Evolutionary conservation across 2,113 vertebrate species (phyloP).

Genomic region (Uria aalge): DNA sequence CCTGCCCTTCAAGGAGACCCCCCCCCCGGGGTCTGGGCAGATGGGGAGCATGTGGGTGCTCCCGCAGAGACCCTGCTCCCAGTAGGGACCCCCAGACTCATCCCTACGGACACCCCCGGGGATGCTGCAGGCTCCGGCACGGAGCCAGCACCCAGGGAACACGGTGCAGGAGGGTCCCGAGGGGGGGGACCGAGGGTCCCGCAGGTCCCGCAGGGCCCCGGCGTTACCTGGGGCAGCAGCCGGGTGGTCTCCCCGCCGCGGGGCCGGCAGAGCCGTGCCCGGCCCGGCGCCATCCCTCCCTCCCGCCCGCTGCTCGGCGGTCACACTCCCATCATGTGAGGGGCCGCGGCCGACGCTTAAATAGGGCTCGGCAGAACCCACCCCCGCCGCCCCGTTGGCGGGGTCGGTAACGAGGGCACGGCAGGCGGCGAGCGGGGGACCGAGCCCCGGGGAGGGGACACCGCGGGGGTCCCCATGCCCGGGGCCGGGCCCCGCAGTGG

Average conservation of each 20-base stretch:
- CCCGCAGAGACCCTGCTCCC: neutral
- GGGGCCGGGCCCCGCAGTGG: too few relatives aligned
- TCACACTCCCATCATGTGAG: conserved; percentile 43
- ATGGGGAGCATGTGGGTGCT: too few relatives aligned
- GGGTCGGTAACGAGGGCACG: neutral
- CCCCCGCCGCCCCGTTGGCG: fast-evolving
- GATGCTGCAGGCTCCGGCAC: neutral
- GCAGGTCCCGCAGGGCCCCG: too few relatives aligned
- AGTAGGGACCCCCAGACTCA: neutral
- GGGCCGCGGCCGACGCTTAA: neutral
- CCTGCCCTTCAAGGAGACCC: fast-evolving
- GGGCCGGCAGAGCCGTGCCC: neutral
- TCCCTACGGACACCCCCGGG: fast-evolving
- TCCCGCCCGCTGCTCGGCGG: neutral
- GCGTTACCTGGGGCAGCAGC: conserved; percentile 82
- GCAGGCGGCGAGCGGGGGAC: neutral
- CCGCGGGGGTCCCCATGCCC: too few relatives aligned
- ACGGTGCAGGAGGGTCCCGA: neutral
- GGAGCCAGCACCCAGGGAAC: neutral
- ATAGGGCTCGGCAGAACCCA: neutral
- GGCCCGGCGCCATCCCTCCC: neutral
- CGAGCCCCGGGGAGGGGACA: neutral
- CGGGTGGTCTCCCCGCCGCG: conserved; percentile 70
- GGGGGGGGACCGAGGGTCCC: fast-evolving
- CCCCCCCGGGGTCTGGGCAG: fast-evolving